Conservation (phyloP, 2,888 invertebrate species). For the Cantharis rufa region DNA sequence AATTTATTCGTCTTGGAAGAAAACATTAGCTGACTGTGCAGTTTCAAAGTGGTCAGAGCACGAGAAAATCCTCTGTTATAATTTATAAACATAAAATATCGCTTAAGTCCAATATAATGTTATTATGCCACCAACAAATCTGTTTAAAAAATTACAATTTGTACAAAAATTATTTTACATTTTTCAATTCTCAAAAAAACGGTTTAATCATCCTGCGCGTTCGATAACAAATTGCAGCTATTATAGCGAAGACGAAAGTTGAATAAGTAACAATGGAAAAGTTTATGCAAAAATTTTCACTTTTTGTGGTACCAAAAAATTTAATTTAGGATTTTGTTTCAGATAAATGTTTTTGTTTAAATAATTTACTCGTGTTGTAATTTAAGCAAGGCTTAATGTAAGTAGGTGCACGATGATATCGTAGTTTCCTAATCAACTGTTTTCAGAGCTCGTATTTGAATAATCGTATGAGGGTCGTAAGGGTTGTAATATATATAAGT, state of each 20-base stretch:
- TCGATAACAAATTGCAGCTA: background rate
- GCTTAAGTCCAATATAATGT: background rate
- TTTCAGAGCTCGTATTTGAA: background rate
- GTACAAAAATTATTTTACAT: background rate
- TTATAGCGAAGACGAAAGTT: background rate
- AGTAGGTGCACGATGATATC: background rate
- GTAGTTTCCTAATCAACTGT: background rate
- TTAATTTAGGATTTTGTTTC: background rate
- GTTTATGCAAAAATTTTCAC: background rate
- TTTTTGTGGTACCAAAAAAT: background rate
- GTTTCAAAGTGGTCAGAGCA: background rate
- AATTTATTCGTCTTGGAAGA: background rate
- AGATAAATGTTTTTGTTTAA: background rate
- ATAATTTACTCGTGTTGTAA: background rate
- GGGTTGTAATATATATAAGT: background rate
- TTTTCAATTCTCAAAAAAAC: background rate
- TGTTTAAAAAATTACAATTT: background rate
- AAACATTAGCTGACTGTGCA: background rate
- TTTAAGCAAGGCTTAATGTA: background rate
- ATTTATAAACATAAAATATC: background rate
- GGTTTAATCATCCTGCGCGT: background rate
- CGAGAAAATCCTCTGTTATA: background rate
- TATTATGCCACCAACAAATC: background rate
- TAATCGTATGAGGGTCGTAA: background rate
- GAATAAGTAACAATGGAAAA: background rate